A percentile compares a stretch with the other conserved stretches of the same genome.
Evolutionary conservation across 2,113 vertebrate genomes (phyloP).

Genomic region (Rhea americana): DNA sequence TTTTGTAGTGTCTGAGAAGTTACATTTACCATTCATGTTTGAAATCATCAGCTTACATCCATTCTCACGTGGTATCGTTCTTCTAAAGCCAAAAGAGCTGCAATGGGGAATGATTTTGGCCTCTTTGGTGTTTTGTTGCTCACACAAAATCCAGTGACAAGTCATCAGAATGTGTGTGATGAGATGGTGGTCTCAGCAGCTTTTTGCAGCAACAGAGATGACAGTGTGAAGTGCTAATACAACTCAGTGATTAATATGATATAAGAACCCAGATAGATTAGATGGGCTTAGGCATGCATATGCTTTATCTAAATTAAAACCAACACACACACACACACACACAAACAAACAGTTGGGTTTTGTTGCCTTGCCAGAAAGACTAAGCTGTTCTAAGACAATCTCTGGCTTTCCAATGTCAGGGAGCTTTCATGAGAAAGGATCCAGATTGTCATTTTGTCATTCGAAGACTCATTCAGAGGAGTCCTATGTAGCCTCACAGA

Average conservation of each 20-base stretch:
- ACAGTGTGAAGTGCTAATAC: conserved; percentile 33
- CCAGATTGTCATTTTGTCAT: not conserved
- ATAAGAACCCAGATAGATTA: conserved; percentile 51
- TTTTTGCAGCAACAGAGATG: not conserved
- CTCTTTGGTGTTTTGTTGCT: conserved; percentile 25
- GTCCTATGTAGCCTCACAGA: not conserved
- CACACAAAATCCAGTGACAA: conserved; percentile 57
- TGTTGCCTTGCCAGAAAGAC: not conserved
- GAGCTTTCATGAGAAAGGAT: not conserved
- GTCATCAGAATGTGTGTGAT: conserved; percentile 56
- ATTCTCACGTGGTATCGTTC: fast-evolving
- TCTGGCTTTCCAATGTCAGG: not conserved
- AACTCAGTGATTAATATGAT: conserved; percentile 55
- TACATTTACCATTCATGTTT: not conserved
- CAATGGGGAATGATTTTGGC: conserved; percentile 13
- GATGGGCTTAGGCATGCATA: conserved; percentile 35
- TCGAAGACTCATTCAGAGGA: not conserved
- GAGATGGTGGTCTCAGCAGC: conserved; percentile 30
- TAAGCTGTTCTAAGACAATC: not conserved
- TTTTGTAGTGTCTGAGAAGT: not conserved
- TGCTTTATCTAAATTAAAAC: conserved; percentile 34
- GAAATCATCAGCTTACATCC: not conserved
- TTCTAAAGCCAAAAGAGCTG: not conserved
- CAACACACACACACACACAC: not conserved
- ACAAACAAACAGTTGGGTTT: not conserved